Conservation (phyloP, 2,113 vertebrate species). For the Amazona guildingii region DNA sequence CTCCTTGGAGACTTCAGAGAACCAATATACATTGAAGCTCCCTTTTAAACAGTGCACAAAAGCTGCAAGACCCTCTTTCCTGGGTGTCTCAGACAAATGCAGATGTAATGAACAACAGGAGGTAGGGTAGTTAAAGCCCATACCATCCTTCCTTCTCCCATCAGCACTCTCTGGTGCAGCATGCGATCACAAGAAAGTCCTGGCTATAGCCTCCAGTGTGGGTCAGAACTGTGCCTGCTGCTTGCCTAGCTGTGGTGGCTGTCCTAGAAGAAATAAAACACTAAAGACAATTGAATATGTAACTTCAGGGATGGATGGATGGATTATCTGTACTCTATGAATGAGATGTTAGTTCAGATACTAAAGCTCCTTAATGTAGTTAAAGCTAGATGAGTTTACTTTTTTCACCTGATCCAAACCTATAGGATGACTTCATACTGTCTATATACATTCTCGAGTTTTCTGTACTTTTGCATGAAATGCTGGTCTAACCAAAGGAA, state of each 20-base stretch:
- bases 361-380: not conserved
- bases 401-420: not conserved
- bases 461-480: not conserved
- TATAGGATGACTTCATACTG: not conserved
- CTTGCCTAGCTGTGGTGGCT: not conserved
- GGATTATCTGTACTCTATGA: not conserved
- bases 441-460: not conserved
- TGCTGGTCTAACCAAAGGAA: not conserved
- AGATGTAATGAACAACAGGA: not conserved
- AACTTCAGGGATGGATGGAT: not conserved
- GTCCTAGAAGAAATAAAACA: not conserved
- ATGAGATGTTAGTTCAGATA: not conserved
- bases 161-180: no score
- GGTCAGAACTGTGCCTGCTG: not conserved
- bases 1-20: not conserved
- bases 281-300: not conserved
- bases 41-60: not conserved
- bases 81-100: not conserved
- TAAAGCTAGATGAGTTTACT: not conserved
- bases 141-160: not conserved
- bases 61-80: not conserved
- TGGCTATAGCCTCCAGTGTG: no score
- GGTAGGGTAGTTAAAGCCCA: not conserved
- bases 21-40: not conserved
- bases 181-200: not conserved